Evolutionary conservation across 2,113 vertebrate genomes (phyloP).

Genomic region (Malurus cyaneus): DNA sequence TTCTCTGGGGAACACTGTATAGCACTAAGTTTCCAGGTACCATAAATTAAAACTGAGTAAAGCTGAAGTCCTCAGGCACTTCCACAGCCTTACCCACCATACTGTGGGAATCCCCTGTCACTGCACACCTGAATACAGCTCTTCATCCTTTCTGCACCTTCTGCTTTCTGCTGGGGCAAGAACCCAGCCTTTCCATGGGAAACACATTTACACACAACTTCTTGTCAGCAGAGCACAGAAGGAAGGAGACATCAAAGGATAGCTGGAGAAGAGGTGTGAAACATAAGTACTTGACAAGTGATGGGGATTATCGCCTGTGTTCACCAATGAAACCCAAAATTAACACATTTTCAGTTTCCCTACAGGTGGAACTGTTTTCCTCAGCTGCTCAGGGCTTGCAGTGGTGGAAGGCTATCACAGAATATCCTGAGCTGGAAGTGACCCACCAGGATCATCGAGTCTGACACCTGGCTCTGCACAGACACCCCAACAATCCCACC

Average conservation of each 20-base stretch:
- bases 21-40: neutral
- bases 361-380: neutral
- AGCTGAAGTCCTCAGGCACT: neutral
- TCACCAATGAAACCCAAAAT: neutral
- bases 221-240: neutral
- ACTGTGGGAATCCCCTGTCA: neutral
- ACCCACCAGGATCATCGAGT: neutral
- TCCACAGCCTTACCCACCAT: neutral
- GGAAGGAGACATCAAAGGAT: accelerated
- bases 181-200: accelerated
- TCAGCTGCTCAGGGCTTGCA: neutral
- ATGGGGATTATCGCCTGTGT: neutral
- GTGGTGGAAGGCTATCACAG: neutral
- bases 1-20: accelerated
- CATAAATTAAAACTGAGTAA: neutral
- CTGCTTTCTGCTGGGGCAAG: neutral
- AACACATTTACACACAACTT: neutral
- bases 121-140: neutral
- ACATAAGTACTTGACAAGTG: neutral
- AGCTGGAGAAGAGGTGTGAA: neutral
- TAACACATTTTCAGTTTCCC: neutral
- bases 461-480: neutral
- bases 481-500: neutral
- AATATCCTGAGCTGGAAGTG: neutral
- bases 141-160: accelerated